phyloP scores from a whole-genome alignment of 2,888 invertebrate genomes.

The Ommatoiulus sabulosus region DNA sequence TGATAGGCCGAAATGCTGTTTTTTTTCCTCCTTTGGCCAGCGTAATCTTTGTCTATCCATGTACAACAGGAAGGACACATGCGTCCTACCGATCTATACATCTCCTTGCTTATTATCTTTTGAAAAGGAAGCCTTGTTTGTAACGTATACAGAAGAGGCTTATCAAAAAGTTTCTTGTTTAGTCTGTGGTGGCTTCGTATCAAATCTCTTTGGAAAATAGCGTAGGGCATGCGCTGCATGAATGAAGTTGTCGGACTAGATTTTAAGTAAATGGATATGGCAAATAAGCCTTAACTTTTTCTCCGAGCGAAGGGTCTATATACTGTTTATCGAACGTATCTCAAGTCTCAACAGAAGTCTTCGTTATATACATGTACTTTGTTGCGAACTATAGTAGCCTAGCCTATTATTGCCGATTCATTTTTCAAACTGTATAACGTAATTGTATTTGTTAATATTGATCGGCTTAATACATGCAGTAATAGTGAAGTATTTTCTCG shows the following conservation, averaged over 20 bases:
- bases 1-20: conserved; percentile 19
- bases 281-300: neutral
- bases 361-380: no score
- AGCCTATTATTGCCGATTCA: no score
- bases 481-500: no score
- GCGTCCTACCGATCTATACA: conserved; percentile 20
- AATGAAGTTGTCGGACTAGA: neutral
- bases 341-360: neutral
- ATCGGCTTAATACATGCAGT: no score
- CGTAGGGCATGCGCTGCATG: neutral
- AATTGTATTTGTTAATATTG: no score
- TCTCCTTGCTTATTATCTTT: conserved; percentile 27
- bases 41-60: conserved; percentile 31
- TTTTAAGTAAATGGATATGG: conserved; percentile 23
- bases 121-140: conserved; percentile 12
- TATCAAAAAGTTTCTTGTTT: conserved; percentile 40
- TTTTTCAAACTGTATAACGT: no score
- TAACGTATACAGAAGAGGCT: conserved; percentile 20
- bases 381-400: no score
- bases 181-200: conserved; percentile 10
- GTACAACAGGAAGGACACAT: conserved; percentile 33
- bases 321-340: neutral
- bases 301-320: neutral
- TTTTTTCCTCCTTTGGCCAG: neutral
- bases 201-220: neutral